phyloP scores from a whole-genome alignment of 2,888 invertebrate genomes.

The Drosophila prolongata region DNA sequence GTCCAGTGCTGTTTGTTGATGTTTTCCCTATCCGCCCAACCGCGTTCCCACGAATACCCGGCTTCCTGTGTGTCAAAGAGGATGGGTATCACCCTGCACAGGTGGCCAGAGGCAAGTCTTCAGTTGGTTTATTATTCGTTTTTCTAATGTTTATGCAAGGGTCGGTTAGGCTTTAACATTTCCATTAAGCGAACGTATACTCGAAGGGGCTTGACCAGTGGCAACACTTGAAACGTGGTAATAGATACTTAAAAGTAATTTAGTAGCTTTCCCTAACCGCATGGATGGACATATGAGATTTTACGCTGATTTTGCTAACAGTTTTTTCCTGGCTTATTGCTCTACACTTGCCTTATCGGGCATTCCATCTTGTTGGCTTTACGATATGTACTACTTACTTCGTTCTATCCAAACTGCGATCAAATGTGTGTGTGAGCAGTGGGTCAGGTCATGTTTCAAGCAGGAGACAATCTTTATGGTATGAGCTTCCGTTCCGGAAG shows the following conservation, averaged over 20 bases:
- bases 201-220: slow-evolving; percentile 8
- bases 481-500: slow-evolving; percentile 43
- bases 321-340: slow-evolving; percentile 51
- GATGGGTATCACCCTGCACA: slow-evolving; percentile 10
- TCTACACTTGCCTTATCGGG: slow-evolving; percentile 69
- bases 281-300: slow-evolving; percentile 76
- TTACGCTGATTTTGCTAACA: slow-evolving; percentile 67
- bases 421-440: slow-evolving; percentile 53
- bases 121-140: slow-evolving; percentile 61
- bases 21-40: slow-evolving; percentile 45
- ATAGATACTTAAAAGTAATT: slow-evolving; percentile 80
- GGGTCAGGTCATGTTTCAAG: slow-evolving; percentile 70
- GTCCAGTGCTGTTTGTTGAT: slow-evolving; percentile 62
- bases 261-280: slow-evolving; percentile 73
- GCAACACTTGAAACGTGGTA: slow-evolving; percentile 71
- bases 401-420: slow-evolving; percentile 62
- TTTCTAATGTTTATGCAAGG: slow-evolving; percentile 58
- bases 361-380: slow-evolving; percentile 67
- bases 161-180: slow-evolving; percentile 39
- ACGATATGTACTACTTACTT: slow-evolving; percentile 6
- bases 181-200: slow-evolving; percentile 52
- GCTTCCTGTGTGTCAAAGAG: slow-evolving; percentile 7
- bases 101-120: slow-evolving; percentile 38
- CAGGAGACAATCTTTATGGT: slow-evolving; percentile 59
- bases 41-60: slow-evolving; percentile 16